These are phyloP conservation scores for Belonocnema kinseyi DNA, from an alignment of 1,140 invertebrate species.

Conservation along the genomic window DNA sequence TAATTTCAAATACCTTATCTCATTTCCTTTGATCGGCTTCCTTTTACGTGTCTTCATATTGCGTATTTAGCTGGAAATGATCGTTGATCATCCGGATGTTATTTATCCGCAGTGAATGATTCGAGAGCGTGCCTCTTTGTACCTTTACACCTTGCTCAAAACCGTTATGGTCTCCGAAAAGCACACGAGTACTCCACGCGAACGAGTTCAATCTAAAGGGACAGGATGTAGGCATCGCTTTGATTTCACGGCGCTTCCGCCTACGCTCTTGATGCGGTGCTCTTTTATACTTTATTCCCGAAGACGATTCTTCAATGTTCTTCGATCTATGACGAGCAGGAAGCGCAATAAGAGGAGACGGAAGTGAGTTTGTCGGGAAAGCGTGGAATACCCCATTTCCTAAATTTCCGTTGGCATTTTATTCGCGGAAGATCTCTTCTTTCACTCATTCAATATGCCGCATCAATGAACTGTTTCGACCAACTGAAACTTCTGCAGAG, in stretches of 20 bases:
- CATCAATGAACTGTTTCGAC: slow-evolving; percentile 25
- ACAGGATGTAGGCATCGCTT: slow-evolving; percentile 22
- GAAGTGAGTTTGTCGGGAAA: slow-evolving; percentile 24
- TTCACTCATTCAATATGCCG: neutral
- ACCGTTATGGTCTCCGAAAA: slow-evolving; percentile 18
- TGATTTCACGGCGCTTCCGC: slow-evolving; percentile 20
- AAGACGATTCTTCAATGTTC: slow-evolving; percentile 3
- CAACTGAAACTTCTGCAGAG: neutral
- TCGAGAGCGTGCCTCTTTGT: slow-evolving; percentile 32
- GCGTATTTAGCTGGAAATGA: neutral
- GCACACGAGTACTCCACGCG: slow-evolving; percentile 29
- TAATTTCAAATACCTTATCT: too few relatives aligned
- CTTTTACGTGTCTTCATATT: neutral
- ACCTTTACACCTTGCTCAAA: slow-evolving; percentile 24
- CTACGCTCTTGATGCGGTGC: slow-evolving; percentile 23
- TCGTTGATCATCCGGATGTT: slow-evolving; percentile 26
- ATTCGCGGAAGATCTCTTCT: slow-evolving; percentile 23
- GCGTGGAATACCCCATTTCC: slow-evolving; percentile 8
- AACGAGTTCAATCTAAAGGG: neutral
- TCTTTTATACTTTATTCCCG: slow-evolving; percentile 11
- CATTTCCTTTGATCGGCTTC: neutral
- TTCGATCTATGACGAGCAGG: slow-evolving; percentile 23
- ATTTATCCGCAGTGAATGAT: slow-evolving; percentile 13
- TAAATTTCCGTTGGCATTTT: slow-evolving; percentile 23
- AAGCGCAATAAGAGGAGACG: slow-evolving; percentile 9